Evolutionary conservation across 2,888 invertebrate genomes (phyloP).

Genomic region (Monoplex corrugatus): DNA sequence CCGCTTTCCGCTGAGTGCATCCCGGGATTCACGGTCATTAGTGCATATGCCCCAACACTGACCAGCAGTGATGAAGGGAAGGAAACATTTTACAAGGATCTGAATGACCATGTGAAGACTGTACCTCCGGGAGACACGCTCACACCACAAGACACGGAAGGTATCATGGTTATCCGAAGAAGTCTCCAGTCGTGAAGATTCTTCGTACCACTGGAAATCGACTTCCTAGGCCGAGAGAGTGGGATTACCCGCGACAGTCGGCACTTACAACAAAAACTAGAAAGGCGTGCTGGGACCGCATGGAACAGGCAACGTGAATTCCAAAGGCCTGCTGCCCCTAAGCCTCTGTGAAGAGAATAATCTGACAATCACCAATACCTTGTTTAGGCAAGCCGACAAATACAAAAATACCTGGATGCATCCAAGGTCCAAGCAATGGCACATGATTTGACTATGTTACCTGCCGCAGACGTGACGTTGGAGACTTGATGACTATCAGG

Average conservation of each 20-base stretch:
- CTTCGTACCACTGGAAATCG: too few relatives aligned
- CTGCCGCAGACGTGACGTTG: background rate
- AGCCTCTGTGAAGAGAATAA: background rate
- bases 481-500: background rate
- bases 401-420: background rate
- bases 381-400: background rate
- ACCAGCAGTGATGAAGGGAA: too few relatives aligned
- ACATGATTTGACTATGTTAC: background rate
- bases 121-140: too few relatives aligned
- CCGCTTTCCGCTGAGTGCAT: too few relatives aligned
- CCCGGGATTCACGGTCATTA: too few relatives aligned
- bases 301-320: background rate
- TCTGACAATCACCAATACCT: background rate
- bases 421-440: background rate
- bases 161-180: too few relatives aligned
- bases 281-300: background rate
- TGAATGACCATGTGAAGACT: too few relatives aligned
- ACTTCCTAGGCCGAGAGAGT: too few relatives aligned
- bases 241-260: background rate
- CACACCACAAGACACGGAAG: too few relatives aligned
- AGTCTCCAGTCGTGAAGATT: too few relatives aligned
- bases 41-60: too few relatives aligned
- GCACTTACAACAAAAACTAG: background rate
- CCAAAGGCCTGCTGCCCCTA: background rate
- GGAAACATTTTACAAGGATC: too few relatives aligned